Conservation (phyloP, 2,888 invertebrate species). For the Corbicula japonica region DNA sequence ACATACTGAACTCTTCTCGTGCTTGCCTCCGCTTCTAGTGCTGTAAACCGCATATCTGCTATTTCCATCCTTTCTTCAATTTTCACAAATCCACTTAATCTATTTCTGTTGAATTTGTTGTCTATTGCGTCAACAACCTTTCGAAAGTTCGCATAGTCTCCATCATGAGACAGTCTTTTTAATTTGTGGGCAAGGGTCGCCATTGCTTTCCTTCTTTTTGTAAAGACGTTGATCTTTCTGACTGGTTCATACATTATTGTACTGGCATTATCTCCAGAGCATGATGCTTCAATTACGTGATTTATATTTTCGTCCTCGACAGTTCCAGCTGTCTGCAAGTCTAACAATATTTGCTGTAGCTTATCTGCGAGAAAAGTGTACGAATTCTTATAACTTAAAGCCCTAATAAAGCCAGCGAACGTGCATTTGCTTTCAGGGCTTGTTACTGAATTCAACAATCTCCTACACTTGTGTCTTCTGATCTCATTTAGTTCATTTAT, state of each 20-base stretch:
- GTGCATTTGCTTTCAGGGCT: slow-evolving; percentile 26
- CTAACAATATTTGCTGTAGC: slow-evolving; percentile 19
- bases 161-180: slow-evolving; percentile 49
- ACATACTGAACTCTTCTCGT: slow-evolving; percentile 45
- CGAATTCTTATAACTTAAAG: slow-evolving; percentile 31
- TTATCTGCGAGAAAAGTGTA: slow-evolving; percentile 44
- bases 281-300: too few species aligned
- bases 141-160: slow-evolving; percentile 28
- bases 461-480: slow-evolving; percentile 18
- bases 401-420: slow-evolving; percentile 35
- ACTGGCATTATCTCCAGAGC: neutral
- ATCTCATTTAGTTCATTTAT: slow-evolving; percentile 10
- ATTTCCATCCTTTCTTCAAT: slow-evolving; percentile 34
- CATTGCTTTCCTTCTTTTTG: slow-evolving; percentile 22
- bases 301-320: too few species aligned
- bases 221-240: slow-evolving; percentile 40
- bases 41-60: slow-evolving; percentile 48
- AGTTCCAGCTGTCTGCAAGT: too few species aligned
- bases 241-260: slow-evolving; percentile 29
- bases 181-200: slow-evolving; percentile 40
- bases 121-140: slow-evolving; percentile 18
- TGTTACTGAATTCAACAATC: slow-evolving; percentile 26
- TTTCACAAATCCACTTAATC: slow-evolving; percentile 8
- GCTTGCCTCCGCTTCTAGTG: slow-evolving; percentile 46
- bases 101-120: slow-evolving; percentile 32